phyloP scores from a whole-genome alignment of 1,140 invertebrate genomes.

The Orchestia grillus region DNA sequence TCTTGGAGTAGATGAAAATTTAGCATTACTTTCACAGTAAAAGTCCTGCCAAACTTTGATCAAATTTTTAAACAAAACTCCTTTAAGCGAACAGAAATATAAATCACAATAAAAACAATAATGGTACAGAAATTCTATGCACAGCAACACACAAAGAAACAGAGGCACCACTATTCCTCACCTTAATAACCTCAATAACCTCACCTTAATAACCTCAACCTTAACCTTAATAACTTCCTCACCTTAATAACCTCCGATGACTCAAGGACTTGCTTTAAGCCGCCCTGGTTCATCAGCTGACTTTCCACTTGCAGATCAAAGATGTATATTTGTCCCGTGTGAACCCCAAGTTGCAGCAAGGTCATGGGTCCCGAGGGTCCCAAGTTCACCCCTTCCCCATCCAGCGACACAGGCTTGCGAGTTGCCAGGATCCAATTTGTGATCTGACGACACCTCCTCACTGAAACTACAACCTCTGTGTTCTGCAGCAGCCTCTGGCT shows the following conservation, averaged over 20 bases:
- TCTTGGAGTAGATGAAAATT: no score
- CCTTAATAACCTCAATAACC: no score
- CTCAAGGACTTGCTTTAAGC: constrained; percentile 85
- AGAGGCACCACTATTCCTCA: no score
- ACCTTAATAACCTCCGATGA: constrained; percentile 88
- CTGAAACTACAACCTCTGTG: constrained; percentile 82
- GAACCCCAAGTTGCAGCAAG: constrained; percentile 86
- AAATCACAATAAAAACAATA: no score
- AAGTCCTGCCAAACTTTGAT: no score
- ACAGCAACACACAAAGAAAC: no score
- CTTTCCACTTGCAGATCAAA: constrained; percentile 92
- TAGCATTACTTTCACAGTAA: no score
- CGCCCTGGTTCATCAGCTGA: constrained; percentile 82
- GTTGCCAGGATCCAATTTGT: constrained; percentile 82
- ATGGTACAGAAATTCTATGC: no score
- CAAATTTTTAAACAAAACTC: no score
- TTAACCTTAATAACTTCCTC: constrained; percentile 59
- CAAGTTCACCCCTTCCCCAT: constrained; percentile 92
- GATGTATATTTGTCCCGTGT: constrained; percentile 82
- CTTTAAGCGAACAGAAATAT: no score
- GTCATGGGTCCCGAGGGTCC: constrained; percentile 80
- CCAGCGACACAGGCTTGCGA: constrained; percentile 79
- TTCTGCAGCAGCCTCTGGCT: constrained; percentile 81
- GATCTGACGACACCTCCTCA: constrained; percentile 81
- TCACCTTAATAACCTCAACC: no score